These are phyloP conservation scores for Alosa alosa DNA, from an alignment of 2,113 vertebrate genomes.

Conservation along the genomic window DNA sequence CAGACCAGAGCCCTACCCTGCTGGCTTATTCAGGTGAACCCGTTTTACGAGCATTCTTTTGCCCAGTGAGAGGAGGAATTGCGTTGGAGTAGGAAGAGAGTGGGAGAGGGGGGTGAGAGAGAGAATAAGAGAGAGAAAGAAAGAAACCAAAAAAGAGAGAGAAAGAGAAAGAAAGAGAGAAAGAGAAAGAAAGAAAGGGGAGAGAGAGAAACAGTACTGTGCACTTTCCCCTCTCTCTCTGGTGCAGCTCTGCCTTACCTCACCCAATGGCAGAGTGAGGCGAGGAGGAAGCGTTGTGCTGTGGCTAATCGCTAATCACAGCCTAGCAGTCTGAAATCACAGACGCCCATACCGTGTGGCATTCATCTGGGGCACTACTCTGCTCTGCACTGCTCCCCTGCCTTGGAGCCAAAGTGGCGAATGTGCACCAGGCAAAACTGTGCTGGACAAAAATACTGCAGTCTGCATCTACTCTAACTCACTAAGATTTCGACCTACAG, in stretches of 20 bases:
- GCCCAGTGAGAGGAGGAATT: constrained; percentile 65
- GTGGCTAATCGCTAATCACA: constrained; percentile 9
- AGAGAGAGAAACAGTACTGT: constrained; percentile 48
- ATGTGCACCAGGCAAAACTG: not conserved
- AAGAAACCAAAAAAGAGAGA: constrained; percentile 55
- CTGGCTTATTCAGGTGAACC: constrained; percentile 74
- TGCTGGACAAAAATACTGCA: not conserved
- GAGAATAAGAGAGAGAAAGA: constrained; percentile 65
- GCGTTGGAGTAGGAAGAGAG: constrained; percentile 1
- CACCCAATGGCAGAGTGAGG: not conserved
- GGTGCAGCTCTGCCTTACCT: not conserved
- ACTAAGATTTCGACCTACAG: not conserved
- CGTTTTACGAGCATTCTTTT: constrained; percentile 76
- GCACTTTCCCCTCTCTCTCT: constrained; percentile 56
- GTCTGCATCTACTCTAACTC: not conserved
- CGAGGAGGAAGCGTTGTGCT: not conserved
- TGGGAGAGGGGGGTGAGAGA: constrained; percentile 50
- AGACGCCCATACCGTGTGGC: constrained; percentile 25
- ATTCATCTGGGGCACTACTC: not conserved
- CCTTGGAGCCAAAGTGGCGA: not conserved
- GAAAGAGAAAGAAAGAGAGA: constrained; percentile 61
- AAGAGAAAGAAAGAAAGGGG: constrained; percentile 64
- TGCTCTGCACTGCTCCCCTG: not conserved
- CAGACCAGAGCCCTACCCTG: constrained; percentile 59
- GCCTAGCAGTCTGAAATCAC: constrained; percentile 22